Base-by-base conservation (phyloP, 2,113 vertebrate genomes). In the Cettia cetti region DNA sequence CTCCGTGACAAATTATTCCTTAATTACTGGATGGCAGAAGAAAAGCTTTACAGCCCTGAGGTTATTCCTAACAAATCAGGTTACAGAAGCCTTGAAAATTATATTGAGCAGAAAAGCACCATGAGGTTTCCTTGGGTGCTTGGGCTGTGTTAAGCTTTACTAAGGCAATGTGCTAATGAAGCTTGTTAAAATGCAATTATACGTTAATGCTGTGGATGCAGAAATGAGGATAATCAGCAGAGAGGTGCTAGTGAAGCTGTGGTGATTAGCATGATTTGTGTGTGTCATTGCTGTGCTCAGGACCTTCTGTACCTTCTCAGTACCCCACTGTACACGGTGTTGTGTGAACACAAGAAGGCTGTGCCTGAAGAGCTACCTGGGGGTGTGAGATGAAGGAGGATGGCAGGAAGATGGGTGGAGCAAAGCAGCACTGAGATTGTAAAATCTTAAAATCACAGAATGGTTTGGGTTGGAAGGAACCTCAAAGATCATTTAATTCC, bases 1-100 rank as follows among this genome's bases (percentile, higher is more conserved):
- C 95, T 95, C 95, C 6, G 6, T 97, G 95, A 97, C 96, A 96
- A 96, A 96, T 97, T 91, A 89, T 96, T 96, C 77, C 94, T 94
- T 96, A 95, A 95, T 95, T 95, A 87, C 92, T 96, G 92, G 77
- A 94, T 93, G 84, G 91, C 89, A 96, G 81, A 94, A 95, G 90
- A 96, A 97, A 97, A 96, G 94, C 92, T 94, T 89, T 87, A 74
- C 53, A 91, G 91, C 92, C 96, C 91, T 85, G 89, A 93, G 95
- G 96, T 96, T 93, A 93, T 92, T 94, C 90, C 75, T 95, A 96
- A 94, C 94, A 96, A 96, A 96, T 94, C 90, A 93, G 86, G 94
- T 94, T 96, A 91, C 89, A 87, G 96, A 94, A 95, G 86, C 89
- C 94, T 95, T 94, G 96, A 91, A 93, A 95, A 97, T 95, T 95